Evolutionary conservation across 1,140 invertebrate genomes (phyloP), one percentile per base, ranked within the genome.

Genomic region (Leptinotarsa lineolata): DNA sequence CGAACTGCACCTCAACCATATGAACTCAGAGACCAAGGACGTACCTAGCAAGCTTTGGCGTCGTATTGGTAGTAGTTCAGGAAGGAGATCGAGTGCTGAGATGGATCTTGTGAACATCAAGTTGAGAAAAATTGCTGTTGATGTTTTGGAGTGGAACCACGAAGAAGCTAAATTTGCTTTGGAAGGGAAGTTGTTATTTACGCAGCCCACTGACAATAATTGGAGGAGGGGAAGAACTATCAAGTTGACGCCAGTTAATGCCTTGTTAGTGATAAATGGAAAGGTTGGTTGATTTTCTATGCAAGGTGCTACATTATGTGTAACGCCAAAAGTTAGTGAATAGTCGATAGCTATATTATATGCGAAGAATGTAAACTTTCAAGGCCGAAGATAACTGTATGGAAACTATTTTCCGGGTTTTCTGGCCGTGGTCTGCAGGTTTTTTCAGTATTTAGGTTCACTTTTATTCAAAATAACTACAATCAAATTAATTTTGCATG

Each of bases 1-100:
- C 70, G 96, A 98, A 85, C 88, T 94, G 72, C 93, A 97, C 83
- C 88, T 99, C 73, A 95, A 95, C 83, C 94, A 97, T 82, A 98
- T 99, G 88, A 98, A 98, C 85, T 93, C 94, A 86, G 92, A 95
- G 85, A 94, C 95, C 15, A 95, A 95, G 85, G 95, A 96, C 84
- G 91, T 95, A 45, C 93, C 93, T 3, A 93, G 92, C n/a, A 94
- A 93, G 81, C 87, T 97, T 24, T 97, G 95, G 95, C 88, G 95
- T 76, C 88, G 94, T 81, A 94, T 97, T 76, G 93, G 92, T 8
- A 95, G 93, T 66, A 93, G 92, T 20, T 93, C 89, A 60, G 89
- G 89, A 69, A 88, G 91, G 81, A 86, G 91, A 72, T 88, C 91
- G 11, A 92, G 90, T 63, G 90, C 91, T 74, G 93, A 95, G 81